These are phyloP conservation scores for Conchocele bisecta DNA, from an alignment of 2,888 invertebrate species.

Conservation along the genomic window DNA sequence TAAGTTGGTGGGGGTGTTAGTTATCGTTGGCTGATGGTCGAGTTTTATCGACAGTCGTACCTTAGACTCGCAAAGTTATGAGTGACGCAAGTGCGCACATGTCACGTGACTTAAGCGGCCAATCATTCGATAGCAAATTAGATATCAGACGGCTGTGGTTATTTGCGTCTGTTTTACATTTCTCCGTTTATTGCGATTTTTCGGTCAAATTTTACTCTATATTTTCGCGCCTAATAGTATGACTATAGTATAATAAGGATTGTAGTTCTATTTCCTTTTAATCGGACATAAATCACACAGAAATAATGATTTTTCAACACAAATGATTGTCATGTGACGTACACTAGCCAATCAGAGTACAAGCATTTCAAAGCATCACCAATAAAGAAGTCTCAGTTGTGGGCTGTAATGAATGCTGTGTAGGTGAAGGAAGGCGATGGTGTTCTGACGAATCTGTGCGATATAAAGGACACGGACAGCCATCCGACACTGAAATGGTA, in stretches of 20 bases:
- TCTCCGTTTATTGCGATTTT: neutral
- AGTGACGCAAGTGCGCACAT: no score
- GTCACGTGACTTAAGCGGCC: constrained; percentile 44
- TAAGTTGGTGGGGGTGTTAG: no score
- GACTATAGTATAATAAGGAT: no score
- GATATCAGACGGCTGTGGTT: constrained; percentile 27
- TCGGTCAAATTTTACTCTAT: no score
- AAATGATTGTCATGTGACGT: constrained; percentile 80
- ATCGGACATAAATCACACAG: no score
- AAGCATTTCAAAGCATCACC: constrained; percentile 73
- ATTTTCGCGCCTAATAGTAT: no score
- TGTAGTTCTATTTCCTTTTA: no score
- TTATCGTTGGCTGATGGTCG: no score
- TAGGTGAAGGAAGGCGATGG: constrained; percentile 72
- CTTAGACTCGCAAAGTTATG: no score
- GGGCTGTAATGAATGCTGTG: constrained; percentile 72
- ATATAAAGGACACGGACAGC: constrained; percentile 84
- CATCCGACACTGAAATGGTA: constrained; percentile 84
- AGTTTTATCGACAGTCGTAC: no score
- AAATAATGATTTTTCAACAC: no score
- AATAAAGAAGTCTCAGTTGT: constrained; percentile 59
- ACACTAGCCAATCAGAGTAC: constrained; percentile 77
- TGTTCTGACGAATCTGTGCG: constrained; percentile 75
- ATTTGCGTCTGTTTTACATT: constrained; percentile 27
- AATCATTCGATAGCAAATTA: constrained; percentile 30